These are phyloP conservation scores for Bradypus variegatus DNA, from an alignment of 2,797 vertebrate species.

Conservation along the genomic window DNA sequence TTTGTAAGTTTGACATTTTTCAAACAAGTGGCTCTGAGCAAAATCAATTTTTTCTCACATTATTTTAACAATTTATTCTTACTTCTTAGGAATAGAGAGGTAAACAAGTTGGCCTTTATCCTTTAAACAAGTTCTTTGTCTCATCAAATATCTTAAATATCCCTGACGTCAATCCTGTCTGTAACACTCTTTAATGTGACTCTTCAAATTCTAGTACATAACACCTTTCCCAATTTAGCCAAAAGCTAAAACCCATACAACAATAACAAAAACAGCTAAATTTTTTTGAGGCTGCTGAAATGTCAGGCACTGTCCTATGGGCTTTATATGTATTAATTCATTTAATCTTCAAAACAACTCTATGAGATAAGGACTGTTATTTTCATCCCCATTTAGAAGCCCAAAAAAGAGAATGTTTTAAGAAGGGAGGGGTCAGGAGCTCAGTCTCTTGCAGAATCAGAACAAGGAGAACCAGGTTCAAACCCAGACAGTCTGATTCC, in stretches of 20 bases:
- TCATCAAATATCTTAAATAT: not conserved
- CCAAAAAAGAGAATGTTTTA: not conserved
- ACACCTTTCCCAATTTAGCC: not conserved
- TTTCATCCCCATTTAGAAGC: not conserved
- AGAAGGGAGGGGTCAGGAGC: not conserved
- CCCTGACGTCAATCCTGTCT: not conserved
- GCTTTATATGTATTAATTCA: not conserved
- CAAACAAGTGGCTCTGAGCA: conserved; percentile 37
- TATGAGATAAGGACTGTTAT: not conserved
- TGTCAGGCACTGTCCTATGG: not conserved
- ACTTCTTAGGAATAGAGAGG: conserved; percentile 42
- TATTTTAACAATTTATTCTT: conserved; percentile 46
- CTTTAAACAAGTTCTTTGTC: conserved; percentile 36
- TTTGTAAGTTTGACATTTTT: conserved; percentile 49
- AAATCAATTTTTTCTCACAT: conserved; percentile 43
- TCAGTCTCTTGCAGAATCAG: not conserved
- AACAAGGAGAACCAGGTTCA: not conserved
- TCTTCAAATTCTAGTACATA: conserved; percentile 1
- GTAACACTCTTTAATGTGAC: not conserved
- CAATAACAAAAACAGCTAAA: not conserved
- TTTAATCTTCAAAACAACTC: not conserved
- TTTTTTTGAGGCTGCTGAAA: not conserved
- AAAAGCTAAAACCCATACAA: conserved; percentile 17
- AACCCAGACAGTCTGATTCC: not conserved
- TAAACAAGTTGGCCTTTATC: conserved; percentile 59